Evolutionary conservation across 2,888 invertebrate genomes (phyloP), one percentile per base, ranked within the genome.

Genomic region (Pyrrhia umbra): DNA sequence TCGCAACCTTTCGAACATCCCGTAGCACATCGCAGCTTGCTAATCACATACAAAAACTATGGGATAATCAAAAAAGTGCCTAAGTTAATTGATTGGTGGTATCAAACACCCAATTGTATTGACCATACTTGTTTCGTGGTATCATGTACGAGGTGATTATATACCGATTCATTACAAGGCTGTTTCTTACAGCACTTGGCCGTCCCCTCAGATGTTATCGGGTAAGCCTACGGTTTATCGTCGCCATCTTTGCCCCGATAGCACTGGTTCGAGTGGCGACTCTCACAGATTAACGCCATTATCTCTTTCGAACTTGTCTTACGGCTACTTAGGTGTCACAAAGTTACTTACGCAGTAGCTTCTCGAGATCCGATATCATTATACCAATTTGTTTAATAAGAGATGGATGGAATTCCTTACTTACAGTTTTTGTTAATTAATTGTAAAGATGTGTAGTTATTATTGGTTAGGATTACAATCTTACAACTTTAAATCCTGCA

Each of bases 231-330:
- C 82, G 84, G 83, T 82, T 88, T 90, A 91, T 91, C 90, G 80
- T 79, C 81, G 79, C 86, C 83, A 90, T 91, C 89, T 88, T 83
- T 77, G 75, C 77, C 63, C 68, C 75, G 84, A 85, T 86, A 82
- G 69, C 80, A 68, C 70, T 66, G 75, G 68, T 81, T 82, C 82
- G 80, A 90, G 86, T 85, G 87, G 85, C 81, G 86, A 87, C 85
- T 88, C 82, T 68, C 67, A 79, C 83, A 88, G 90, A 90, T 91
- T 91, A 90, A 87, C 86, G 82, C 87, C 77, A 89, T 91, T 91
- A 91, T 91, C 90, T 87, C 74, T 69, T 80, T 85, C 83, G 78
- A 89, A 89, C 86, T 90, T 88, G 86, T 84, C 85, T 80, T 83
- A 85, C 82, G 81, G 85, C 86, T 88, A 86, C 87, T 90, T 86